Evolutionary conservation across 2,113 vertebrate genomes (phyloP).

Genomic region (Anthoscopus minutus): DNA sequence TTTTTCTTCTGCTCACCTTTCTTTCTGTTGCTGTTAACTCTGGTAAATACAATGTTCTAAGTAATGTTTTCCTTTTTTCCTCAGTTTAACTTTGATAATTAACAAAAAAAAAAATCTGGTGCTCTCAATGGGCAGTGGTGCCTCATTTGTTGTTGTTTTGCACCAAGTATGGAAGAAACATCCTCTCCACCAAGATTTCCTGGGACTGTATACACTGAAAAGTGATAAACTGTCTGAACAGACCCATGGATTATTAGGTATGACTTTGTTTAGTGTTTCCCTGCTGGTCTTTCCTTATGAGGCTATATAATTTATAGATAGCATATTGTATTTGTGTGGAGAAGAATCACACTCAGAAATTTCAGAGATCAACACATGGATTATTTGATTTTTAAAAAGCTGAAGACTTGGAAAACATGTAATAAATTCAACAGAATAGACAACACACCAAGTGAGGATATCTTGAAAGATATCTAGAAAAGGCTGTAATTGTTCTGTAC

Average conservation of each 20-base stretch:
- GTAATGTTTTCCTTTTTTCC: neutral
- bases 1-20: neutral
- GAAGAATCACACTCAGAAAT: neutral
- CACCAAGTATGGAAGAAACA: conserved; percentile 88
- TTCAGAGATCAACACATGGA: neutral
- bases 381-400: neutral
- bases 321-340: neutral
- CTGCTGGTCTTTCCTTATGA: neutral
- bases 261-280: neutral
- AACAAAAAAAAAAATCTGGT: conserved; percentile 77
- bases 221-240: conserved; percentile 78
- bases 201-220: conserved; percentile 89
- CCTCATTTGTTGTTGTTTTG: conserved; percentile 85
- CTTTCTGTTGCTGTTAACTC: neutral
- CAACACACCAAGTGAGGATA: neutral
- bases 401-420: neutral
- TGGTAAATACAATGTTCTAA: neutral
- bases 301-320: neutral
- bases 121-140: conserved; percentile 77
- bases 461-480: neutral
- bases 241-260: conserved; percentile 93
- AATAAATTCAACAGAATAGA: neutral
- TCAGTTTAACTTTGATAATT: conserved; percentile 80
- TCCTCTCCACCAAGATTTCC: conserved; percentile 81
- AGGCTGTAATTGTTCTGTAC: neutral